Evolutionary conservation across 2,113 vertebrate genomes (phyloP).

Genomic region (Pachycephala philippinensis): DNA sequence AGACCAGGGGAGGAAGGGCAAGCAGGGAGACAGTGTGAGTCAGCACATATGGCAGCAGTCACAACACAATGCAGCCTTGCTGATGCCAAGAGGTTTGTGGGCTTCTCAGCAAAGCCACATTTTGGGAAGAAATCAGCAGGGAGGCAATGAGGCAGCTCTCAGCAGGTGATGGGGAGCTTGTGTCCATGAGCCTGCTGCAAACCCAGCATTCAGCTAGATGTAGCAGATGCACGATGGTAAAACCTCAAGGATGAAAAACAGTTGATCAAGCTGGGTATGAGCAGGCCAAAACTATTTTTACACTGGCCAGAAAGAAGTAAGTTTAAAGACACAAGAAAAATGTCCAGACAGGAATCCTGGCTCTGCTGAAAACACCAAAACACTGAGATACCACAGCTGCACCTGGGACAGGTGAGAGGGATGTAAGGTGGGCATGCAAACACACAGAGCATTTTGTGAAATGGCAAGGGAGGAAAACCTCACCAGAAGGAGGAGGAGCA

Average conservation of each 20-base stretch:
- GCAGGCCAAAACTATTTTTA: not conserved
- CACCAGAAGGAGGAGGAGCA: not conserved
- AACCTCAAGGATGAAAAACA: not conserved
- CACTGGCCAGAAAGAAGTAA: not conserved
- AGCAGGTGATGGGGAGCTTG: not conserved
- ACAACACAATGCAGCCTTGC: not conserved
- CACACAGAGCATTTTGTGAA: not conserved
- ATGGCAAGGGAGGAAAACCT: not conserved
- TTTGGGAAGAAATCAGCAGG: not conserved
- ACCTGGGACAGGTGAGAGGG: not conserved
- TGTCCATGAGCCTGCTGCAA: not conserved
- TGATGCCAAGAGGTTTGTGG: not conserved
- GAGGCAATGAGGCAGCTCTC: not conserved
- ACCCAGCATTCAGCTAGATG: not conserved
- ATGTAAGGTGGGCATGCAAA: not conserved
- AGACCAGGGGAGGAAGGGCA: not conserved
- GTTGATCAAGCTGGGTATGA: not conserved
- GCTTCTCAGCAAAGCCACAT: not conserved
- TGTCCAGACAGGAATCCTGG: not conserved
- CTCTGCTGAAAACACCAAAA: not conserved
- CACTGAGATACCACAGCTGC: fast-evolving
- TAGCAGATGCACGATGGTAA: not conserved
- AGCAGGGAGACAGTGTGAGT: not conserved
- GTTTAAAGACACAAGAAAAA: not conserved
- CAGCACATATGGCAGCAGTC: conserved; percentile 23